phyloP scores from a whole-genome alignment of 2,113 vertebrate genomes.

The Brachirus orientalis region DNA sequence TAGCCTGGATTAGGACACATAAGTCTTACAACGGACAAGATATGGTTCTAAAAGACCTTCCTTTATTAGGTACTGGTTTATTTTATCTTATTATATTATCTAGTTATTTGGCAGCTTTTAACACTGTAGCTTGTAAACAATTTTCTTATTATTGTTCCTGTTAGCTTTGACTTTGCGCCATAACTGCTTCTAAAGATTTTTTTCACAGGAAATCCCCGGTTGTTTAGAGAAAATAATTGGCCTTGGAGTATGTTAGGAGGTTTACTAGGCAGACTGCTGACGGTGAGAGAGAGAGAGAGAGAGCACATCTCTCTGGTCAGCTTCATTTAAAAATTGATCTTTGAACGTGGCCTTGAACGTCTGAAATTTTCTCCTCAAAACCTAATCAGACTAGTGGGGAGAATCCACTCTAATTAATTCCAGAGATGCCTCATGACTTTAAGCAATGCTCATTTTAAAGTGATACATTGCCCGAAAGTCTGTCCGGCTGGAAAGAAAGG shows the following conservation, averaged over 20 bases:
- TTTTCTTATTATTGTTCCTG: too few relatives aligned
- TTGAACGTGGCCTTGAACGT: slow-evolving; percentile 42
- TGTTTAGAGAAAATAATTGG: slow-evolving; percentile 29
- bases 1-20: too few relatives aligned
- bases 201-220: neutral
- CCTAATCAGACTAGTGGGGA: slow-evolving; percentile 10
- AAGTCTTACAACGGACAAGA: too few relatives aligned
- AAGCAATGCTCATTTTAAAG: slow-evolving; percentile 67
- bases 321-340: slow-evolving; percentile 60
- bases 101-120: too few relatives aligned
- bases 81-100: too few relatives aligned
- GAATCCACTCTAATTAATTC: slow-evolving; percentile 75
- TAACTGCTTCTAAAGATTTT: neutral
- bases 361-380: slow-evolving; percentile 49
- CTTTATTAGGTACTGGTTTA: too few relatives aligned
- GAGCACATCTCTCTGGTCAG: slow-evolving; percentile 35
- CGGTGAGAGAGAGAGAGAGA: slow-evolving; percentile 11
- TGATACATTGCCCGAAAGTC: slow-evolving; percentile 51
- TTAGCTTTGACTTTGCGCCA: neutral
- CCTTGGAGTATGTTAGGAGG: neutral
- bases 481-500: neutral
- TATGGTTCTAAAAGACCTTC: too few relatives aligned
- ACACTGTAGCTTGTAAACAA: too few relatives aligned
- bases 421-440: slow-evolving; percentile 60
- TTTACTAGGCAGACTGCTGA: neutral